Evolutionary conservation across 2,113 vertebrate genomes (phyloP).

Genomic region (Antechinus stuartii): DNA sequence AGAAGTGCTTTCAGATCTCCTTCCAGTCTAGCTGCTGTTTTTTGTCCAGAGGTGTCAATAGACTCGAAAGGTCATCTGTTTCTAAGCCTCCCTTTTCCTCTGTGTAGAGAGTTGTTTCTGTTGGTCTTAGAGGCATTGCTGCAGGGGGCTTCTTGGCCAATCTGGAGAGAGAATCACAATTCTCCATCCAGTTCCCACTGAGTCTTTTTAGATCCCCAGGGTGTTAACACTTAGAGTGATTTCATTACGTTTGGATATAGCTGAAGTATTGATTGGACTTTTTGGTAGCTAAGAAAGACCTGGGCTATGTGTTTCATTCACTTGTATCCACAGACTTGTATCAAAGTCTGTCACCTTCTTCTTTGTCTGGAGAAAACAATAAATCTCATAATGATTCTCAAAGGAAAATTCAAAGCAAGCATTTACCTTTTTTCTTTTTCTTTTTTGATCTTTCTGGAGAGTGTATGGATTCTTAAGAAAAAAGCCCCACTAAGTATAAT

Average conservation of each 20-base stretch:
- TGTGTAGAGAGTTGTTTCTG: slow-evolving; percentile 58
- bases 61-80: slow-evolving; percentile 77
- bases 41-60: slow-evolving; percentile 70
- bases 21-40: slow-evolving; percentile 61
- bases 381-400: slow-evolving; percentile 15
- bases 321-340: slow-evolving; percentile 55
- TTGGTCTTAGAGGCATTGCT: slow-evolving; percentile 54
- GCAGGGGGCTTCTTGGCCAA: slow-evolving; percentile 58
- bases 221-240: slow-evolving; percentile 62
- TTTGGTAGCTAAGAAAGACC: slow-evolving; percentile 53
- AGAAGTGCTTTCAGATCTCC: slow-evolving; percentile 51
- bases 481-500: slow-evolving; percentile 42
- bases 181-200: neutral
- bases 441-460: neutral
- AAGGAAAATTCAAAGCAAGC: slow-evolving; percentile 52
- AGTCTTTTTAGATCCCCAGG: slow-evolving; percentile 52
- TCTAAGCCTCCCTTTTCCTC: slow-evolving; percentile 62
- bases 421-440: slow-evolving; percentile 32
- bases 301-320: slow-evolving; percentile 54
- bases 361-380: slow-evolving; percentile 48
- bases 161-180: slow-evolving; percentile 65
- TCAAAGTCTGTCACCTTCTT: slow-evolving; percentile 46
- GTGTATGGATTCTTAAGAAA: slow-evolving; percentile 48
- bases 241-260: slow-evolving; percentile 74
- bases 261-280: slow-evolving; percentile 69